Base-by-base conservation (phyloP, 92 coral and sea anemone species). In the Siderastrea radians region DNA sequence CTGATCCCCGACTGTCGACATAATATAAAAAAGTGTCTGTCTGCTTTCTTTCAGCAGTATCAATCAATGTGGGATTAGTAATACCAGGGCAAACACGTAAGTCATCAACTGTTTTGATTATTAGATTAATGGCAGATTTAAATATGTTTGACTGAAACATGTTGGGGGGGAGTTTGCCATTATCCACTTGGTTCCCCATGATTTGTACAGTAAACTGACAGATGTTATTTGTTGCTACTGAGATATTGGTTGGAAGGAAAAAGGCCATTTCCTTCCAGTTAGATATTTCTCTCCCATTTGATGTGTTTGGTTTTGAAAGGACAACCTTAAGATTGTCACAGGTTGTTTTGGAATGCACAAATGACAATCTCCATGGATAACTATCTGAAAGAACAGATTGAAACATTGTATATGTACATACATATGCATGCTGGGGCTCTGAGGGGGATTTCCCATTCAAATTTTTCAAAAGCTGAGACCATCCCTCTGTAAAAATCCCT, bases 71-170 rank as follows among this genome's bases (percentile, higher is more conserved):
- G 10, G 67, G 17, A 73, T 88, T 59, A 60, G 10, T 7, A 3
- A 88, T 74, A 17, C 76, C 91, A 10, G 87, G 91, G 57, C 77
- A 81, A 64, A 81, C 91, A 38, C 75, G 63, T 48, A 87, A 48
- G 55, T 58, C 5, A 9, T 87, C 65, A 58, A 81, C 16, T n/a
- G 9, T 68, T 51, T 50, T 72, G 6, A 80, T 58, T 59, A 62
- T 70, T 12, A 57, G 46, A 60, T 45, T 55, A 49, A 80, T 26
- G 72, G 74, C 54, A 49, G 85, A 78, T 13, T 45, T 26, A 10
- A 78, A 7, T 49, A 79, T 68, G 44, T 65, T 49, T 54, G 74
- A 68, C 14, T 68, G 61, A 43, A 80, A 80, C 15, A 81, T 50
- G 12, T 7, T 53, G 47, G 49, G 72, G 10, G 91, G 91, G 51